Conservation (phyloP, 2,113 vertebrate genomes). For the Phaetusa simplex region DNA sequence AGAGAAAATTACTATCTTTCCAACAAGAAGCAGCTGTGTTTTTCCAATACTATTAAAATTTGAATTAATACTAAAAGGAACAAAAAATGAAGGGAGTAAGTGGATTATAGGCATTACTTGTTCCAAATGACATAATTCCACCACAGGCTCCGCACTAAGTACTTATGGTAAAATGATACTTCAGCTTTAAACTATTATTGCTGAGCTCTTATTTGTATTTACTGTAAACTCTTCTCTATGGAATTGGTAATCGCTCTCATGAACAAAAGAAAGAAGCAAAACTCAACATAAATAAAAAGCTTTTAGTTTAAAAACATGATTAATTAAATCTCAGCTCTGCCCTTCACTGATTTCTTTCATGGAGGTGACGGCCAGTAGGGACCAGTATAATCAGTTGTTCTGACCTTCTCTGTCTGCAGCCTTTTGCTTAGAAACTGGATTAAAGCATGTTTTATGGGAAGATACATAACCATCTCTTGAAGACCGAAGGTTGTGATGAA, state of each 20-base stretch:
- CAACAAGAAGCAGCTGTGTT: constrained; percentile 42
- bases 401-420: not conserved
- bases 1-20: constrained; percentile 23
- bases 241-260: not conserved
- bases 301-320: not conserved
- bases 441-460: not conserved
- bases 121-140: constrained; percentile 39
- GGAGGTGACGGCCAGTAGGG: not conserved
- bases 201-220: not conserved
- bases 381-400: not conserved
- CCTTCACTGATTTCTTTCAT: not conserved
- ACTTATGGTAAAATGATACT: constrained; percentile 42
- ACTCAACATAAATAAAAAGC: not conserved
- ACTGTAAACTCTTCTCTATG: constrained; percentile 8
- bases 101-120: constrained; percentile 25
- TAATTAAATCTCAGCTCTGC: not conserved
- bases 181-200: constrained; percentile 23
- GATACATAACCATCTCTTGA: not conserved
- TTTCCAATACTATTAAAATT: constrained; percentile 56
- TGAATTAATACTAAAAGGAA: constrained; percentile 52
- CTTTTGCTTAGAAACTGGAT: not conserved
- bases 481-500: not conserved
- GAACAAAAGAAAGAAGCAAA: not conserved
- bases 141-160: constrained; percentile 14
- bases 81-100: constrained; percentile 15